A percentile compares a stretch with the other conserved stretches of the same genome.
phyloP scores from a whole-genome alignment of 1,140 invertebrate genomes.

The Sarcophaga bullata region DNA sequence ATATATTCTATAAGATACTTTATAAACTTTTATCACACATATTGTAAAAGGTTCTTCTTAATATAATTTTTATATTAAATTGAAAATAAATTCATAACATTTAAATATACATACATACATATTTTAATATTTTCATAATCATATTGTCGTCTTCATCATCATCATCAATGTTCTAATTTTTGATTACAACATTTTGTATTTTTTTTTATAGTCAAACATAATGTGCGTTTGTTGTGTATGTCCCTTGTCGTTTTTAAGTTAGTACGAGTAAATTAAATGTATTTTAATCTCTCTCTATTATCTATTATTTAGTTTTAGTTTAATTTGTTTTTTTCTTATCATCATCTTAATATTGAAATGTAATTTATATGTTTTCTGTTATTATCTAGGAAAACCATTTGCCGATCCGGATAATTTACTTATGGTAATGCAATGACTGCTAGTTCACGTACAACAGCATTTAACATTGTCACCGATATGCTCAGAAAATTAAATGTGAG shows the following conservation, averaged over 20 bases:
- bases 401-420: constrained; percentile 68
- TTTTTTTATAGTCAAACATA: constrained; percentile 39
- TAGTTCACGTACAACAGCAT: constrained; percentile 86
- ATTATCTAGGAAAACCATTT: constrained; percentile 51
- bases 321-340: constrained; percentile 7
- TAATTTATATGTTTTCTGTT: constrained; percentile 40
- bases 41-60: too few relatives aligned
- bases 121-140: too few relatives aligned
- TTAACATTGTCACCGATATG: constrained; percentile 93
- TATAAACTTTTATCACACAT: too few relatives aligned
- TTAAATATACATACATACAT: too few relatives aligned
- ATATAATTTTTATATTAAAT: too few relatives aligned
- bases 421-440: constrained; percentile 81
- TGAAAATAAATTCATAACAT: too few relatives aligned
- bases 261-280: constrained; percentile 42
- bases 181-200: too few relatives aligned
- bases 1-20: too few relatives aligned
- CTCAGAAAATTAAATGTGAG: constrained; percentile 90
- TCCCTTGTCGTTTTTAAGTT: constrained; percentile 49
- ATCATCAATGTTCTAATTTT: too few relatives aligned
- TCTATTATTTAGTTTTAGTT: constrained; percentile 21
- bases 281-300: constrained; percentile 18
- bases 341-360: not conserved
- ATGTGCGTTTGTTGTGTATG: constrained; percentile 35
- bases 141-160: too few relatives aligned